Conservation (phyloP, 2,888 invertebrate species). For the Laspeyria flexula region DNA sequence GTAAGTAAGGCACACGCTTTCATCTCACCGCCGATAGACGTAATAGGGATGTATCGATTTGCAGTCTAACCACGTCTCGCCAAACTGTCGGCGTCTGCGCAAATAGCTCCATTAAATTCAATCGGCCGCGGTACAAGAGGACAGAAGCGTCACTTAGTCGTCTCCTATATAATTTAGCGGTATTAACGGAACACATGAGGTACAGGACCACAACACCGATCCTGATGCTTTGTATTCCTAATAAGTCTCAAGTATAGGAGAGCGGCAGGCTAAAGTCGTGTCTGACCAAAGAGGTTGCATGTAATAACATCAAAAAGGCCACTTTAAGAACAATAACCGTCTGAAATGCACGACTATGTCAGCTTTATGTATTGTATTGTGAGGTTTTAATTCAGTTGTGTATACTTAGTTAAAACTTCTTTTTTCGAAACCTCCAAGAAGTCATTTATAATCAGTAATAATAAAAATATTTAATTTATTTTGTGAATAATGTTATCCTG, state of each 20-base stretch:
- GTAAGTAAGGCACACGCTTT: slow-evolving; percentile 44
- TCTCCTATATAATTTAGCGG: slow-evolving; percentile 74
- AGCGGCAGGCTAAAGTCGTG: slow-evolving; percentile 14
- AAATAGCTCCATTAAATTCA: slow-evolving; percentile 80
- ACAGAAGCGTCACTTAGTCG: slow-evolving; percentile 73
- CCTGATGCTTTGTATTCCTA: slow-evolving; percentile 62
- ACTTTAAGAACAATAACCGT: slow-evolving; percentile 21
- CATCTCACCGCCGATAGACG: slow-evolving; percentile 51
- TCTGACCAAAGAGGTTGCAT: slow-evolving; percentile 30
- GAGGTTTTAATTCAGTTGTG: slow-evolving; percentile 1
- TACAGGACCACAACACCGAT: slow-evolving; percentile 42
- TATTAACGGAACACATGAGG: slow-evolving; percentile 61
- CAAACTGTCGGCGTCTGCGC: slow-evolving; percentile 67
- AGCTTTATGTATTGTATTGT: not conserved
- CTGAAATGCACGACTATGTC: not conserved
- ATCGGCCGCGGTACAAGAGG: slow-evolving; percentile 61
- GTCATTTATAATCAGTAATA: too few species aligned
- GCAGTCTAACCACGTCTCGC: slow-evolving; percentile 64
- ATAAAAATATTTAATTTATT: too few species aligned
- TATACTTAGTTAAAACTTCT: too few species aligned
- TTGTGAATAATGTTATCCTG: too few species aligned
- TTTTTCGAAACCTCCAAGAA: too few species aligned
- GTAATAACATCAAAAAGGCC: slow-evolving; percentile 37
- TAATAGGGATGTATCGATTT: slow-evolving; percentile 50
- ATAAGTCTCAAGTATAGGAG: slow-evolving; percentile 44